Evolutionary conservation across 1,140 invertebrate species (phyloP), one percentile per base, ranked within the genome.

Genomic region (honey bee (Apis mellifera)): DNA sequence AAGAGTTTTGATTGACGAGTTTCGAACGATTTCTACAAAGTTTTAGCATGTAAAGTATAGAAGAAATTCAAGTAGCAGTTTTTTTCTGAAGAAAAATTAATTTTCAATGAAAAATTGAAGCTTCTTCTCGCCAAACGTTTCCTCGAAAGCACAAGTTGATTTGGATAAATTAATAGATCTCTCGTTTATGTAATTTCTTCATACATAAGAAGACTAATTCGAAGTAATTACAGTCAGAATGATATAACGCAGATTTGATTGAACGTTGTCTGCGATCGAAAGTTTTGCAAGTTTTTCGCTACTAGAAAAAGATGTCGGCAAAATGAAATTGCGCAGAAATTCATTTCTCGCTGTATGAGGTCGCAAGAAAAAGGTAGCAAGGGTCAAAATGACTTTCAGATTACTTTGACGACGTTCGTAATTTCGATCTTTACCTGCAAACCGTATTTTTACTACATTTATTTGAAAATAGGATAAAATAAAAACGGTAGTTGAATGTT

Each of bases 31-130:
- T 72, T 50, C 32, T 32, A 32, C 32, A 32, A n/a, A n/a, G n/a
- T n/a, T 83, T 82, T 78, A 62, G 64, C 66, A 79, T 79, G 70
- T 68, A 77, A 65, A 71, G 52, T 82, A 75, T 86, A 50, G 21
- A n/a, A 60, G 72, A 12, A 82, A 83, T 85, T 76, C 62, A 69
- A 3, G 19, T 48, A 57, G 15, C 54, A 26, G 76, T 23, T 72
- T 78, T 52, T 52, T 59, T 42, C 26, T n/a, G n/a, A n/a, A 19
- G n/a, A 55, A 54, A 48, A 42, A 55, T 9, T 60, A 78, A 62
- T 54, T 70, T 52, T 13, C 1, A 26, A 54, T 26, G 48, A n/a
- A 32, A 12, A 62, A 57, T 15, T 3, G 2, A 17, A n/a, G 60
- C 23, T 26, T 64, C 54, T 42, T 42, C n/a, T 23, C 19, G 13